A percentile compares a stretch with the other conserved stretches of the same genome.
Evolutionary conservation across 53 echinoderm and acorn worm genomes (phyloP).

Genomic region (Glandiceps talaboti): DNA sequence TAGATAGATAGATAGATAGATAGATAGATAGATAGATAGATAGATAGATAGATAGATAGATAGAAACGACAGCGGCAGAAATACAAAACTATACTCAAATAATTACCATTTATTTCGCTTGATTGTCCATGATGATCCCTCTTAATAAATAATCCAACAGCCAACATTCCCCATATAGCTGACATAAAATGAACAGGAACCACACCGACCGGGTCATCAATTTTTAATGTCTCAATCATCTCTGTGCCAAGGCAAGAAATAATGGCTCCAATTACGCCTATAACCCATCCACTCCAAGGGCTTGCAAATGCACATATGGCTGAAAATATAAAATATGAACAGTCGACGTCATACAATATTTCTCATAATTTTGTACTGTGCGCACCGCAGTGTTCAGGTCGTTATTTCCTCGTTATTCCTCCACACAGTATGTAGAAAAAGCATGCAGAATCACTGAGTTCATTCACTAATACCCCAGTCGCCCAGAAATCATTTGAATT

Average conservation of each 20-base stretch:
- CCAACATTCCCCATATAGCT: slow-evolving; percentile 55
- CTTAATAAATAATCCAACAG: slow-evolving; percentile 76
- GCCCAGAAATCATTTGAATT: too few species aligned
- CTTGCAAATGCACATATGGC: slow-evolving; percentile 80
- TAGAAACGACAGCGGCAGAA: too few species aligned
- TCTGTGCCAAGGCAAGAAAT: slow-evolving; percentile 33
- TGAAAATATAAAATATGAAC: slow-evolving; percentile 10
- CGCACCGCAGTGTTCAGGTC: too few species aligned
- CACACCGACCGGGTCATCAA: slow-evolving; percentile 80
- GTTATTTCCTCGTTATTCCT: too few species aligned
- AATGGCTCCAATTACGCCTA: slow-evolving; percentile 50
- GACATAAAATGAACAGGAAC: slow-evolving; percentile 65
- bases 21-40: not conserved
- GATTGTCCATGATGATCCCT: slow-evolving; percentile 30
- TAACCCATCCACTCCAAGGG: slow-evolving; percentile 73
- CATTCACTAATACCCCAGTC: too few species aligned
- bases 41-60: not conserved
- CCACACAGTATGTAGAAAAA: too few species aligned
- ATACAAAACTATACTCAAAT: too few species aligned
- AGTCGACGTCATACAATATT: not conserved
- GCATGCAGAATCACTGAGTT: too few species aligned
- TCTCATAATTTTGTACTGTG: too few species aligned
- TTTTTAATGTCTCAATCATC: slow-evolving; percentile 28
- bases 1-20: not conserved
- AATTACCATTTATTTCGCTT: slow-evolving; percentile 35